A percentile compares a stretch with the other conserved stretches of the same genome.
Conservation (phyloP, 2,888 invertebrate species). For the Platypus cylindrus region DNA sequence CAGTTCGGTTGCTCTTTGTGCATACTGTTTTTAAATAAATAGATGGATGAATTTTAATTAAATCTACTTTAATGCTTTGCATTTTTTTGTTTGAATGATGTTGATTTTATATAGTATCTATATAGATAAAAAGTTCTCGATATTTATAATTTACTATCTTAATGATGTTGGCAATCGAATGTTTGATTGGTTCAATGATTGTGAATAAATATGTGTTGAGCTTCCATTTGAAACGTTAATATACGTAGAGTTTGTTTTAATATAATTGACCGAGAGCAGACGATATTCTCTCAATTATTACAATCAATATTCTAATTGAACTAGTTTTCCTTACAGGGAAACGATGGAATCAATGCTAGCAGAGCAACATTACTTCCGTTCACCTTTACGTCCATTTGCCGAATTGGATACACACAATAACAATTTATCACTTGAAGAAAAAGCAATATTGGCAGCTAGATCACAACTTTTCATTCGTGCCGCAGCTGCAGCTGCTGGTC, state of each 20-base stretch:
- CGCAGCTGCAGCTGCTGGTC: slow-evolving; percentile 50
- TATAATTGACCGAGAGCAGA: background rate
- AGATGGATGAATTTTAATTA: slow-evolving; percentile 12
- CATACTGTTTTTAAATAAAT: slow-evolving; percentile 10
- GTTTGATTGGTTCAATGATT: too few relatives aligned
- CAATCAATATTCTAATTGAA: slow-evolving; percentile 6
- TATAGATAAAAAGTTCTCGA: too few relatives aligned
- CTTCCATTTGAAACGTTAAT: too few relatives aligned
- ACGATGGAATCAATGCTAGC: slow-evolving; percentile 83
- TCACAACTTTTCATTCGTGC: slow-evolving; percentile 63
- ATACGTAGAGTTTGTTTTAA: too few relatives aligned
- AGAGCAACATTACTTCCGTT: slow-evolving; percentile 71
- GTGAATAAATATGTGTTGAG: too few relatives aligned
- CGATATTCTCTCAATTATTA: background rate
- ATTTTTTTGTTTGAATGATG: too few relatives aligned
- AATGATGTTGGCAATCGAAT: too few relatives aligned
- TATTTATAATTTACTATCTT: too few relatives aligned
- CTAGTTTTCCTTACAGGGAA: slow-evolving; percentile 48
- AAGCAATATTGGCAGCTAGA: slow-evolving; percentile 62
- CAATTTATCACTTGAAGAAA: slow-evolving; percentile 63
- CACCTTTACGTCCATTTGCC: slow-evolving; percentile 62
- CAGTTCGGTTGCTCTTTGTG: slow-evolving; percentile 13
- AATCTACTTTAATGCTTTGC: slow-evolving; percentile 8
- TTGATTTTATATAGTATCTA: too few relatives aligned
- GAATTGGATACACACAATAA: slow-evolving; percentile 59